Percentiles rank a stretch among this genome's conserved stretches.
These are phyloP conservation scores for Ophonus ardosiacus DNA, from an alignment of 2,888 invertebrate species.

Conservation along the genomic window DNA sequence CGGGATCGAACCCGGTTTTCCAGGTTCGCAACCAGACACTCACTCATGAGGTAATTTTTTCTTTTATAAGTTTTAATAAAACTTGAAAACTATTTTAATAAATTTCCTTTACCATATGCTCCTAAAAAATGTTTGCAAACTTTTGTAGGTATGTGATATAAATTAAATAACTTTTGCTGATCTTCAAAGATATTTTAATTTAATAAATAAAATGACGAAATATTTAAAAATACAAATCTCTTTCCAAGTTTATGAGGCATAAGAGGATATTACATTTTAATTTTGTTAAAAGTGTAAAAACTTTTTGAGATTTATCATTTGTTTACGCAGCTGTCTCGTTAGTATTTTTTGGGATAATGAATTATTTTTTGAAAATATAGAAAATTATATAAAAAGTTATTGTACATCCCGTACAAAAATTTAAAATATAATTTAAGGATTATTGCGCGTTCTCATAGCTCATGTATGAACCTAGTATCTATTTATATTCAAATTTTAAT, in stretches of 20 bases:
- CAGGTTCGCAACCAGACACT: too few species aligned
- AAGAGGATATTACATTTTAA: not conserved
- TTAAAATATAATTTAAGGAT: too few species aligned
- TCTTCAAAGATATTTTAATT: slow-evolving; percentile 6
- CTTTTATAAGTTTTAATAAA: not conserved
- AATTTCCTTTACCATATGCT: not conserved
- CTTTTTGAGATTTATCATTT: slow-evolving; percentile 27
- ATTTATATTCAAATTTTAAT: too few species aligned
- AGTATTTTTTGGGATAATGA: slow-evolving; percentile 1
- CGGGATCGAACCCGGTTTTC: too few species aligned
- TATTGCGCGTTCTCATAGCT: too few species aligned
- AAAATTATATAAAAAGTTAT: too few species aligned
- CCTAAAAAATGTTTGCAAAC: not conserved
- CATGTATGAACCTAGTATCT: too few species aligned
- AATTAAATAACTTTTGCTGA: not conserved
- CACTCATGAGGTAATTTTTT: not conserved
- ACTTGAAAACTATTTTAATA: not conserved
- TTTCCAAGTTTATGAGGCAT: not conserved
- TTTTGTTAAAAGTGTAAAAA: not conserved
- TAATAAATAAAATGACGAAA: not conserved
- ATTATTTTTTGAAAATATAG: not conserved
- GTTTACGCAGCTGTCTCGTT: slow-evolving; percentile 1
- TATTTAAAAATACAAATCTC: not conserved
- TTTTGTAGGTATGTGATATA: not conserved
- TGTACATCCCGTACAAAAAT: too few species aligned